Percentiles rank a stretch among this genome's conserved stretches.
phyloP scores from a whole-genome alignment of 2,797 vertebrate genomes.

The Neosilurus mollespiculum region DNA sequence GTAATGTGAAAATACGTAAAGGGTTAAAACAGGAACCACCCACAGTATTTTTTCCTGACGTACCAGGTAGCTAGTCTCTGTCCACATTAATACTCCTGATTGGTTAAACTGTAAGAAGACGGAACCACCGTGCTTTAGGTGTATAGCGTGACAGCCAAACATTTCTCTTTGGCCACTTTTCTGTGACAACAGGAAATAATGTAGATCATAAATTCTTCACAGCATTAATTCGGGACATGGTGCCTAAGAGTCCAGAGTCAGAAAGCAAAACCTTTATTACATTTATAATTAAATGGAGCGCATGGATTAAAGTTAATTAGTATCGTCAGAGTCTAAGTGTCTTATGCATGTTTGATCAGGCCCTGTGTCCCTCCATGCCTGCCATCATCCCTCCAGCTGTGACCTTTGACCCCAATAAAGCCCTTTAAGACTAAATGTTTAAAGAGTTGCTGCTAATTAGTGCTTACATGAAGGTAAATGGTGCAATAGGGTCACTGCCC shows the following conservation, averaged over 20 bases:
- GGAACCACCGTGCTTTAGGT: background rate
- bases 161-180: background rate
- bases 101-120: background rate
- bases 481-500: constrained; percentile 1
- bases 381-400: background rate
- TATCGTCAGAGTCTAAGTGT: background rate
- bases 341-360: background rate
- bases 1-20: background rate
- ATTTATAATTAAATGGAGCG: background rate
- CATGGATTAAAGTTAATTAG: background rate
- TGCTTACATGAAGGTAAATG: constrained; percentile 30
- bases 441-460: constrained; percentile 35
- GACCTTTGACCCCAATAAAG: constrained; percentile 12
- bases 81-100: background rate
- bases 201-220: background rate
- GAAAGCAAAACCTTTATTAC: background rate
- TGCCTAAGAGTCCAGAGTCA: background rate
- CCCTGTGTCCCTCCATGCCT: background rate
- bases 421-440: constrained; percentile 25
- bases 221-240: background rate
- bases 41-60: background rate
- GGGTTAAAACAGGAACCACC: background rate
- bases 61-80: background rate
- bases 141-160: too few relatives aligned
- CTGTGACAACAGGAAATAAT: background rate